Conservation (phyloP, 53 echinoderm and acorn worm species). For the Echinometra lucunter region DNA sequence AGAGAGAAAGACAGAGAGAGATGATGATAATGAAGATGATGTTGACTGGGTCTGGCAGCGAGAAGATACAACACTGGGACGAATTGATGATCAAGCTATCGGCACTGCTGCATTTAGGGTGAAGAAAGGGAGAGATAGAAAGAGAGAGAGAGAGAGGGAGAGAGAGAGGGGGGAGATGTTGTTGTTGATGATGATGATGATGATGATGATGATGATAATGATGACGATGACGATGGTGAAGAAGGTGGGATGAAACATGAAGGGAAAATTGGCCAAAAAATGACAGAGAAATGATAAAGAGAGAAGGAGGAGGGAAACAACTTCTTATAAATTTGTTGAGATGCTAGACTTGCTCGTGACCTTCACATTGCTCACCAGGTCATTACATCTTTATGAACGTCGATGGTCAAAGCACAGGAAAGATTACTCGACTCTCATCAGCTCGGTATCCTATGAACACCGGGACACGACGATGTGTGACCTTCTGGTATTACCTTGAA, state of each 20-base stretch:
- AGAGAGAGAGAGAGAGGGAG: background rate
- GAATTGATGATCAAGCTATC: no score
- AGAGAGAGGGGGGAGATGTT: background rate
- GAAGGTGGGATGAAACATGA: no score
- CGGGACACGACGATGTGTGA: conserved; percentile 72
- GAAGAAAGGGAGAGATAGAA: background rate
- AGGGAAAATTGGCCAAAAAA: no score
- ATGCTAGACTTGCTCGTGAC: background rate
- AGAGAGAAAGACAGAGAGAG: background rate
- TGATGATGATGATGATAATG: no score
- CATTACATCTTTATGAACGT: conserved; percentile 79
- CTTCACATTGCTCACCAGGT: conserved; percentile 57
- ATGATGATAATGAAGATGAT: no score
- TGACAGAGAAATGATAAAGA: background rate
- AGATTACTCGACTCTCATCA: conserved; percentile 13
- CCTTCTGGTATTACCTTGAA: conserved; percentile 85
- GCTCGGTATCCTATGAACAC: background rate
- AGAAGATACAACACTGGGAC: no score
- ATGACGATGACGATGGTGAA: no score
- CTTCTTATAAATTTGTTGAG: no score
- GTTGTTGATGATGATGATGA: no score
- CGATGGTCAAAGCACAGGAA: background rate
- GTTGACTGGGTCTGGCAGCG: no score
- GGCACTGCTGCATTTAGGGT: no score
- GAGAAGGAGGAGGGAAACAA: background rate